phyloP scores from a whole-genome alignment of 2,113 vertebrate species.

The Amphiprion percula region DNA sequence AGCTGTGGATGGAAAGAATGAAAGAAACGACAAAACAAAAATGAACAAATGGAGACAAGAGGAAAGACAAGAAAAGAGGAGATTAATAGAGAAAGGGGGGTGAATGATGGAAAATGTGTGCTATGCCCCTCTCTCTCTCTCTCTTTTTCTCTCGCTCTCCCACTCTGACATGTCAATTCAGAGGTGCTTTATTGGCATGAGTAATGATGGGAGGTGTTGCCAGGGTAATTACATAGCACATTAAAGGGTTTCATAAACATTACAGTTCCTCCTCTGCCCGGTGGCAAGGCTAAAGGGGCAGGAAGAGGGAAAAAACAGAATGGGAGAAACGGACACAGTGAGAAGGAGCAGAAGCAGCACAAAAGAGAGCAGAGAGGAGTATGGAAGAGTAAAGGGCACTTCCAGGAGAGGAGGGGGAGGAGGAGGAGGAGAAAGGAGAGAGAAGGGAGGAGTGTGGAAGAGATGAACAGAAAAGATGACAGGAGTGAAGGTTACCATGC shows the following conservation, averaged over 20 bases:
- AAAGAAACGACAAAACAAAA: constrained; percentile 70
- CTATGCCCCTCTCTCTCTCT: constrained; percentile 34
- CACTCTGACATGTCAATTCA: constrained; percentile 78
- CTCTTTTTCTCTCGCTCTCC: constrained; percentile 50
- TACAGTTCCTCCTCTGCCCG: constrained; percentile 82
- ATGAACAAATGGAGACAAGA: constrained; percentile 64
- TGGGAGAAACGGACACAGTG: constrained; percentile 58
- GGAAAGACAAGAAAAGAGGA: constrained; percentile 62
- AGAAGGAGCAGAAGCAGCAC: constrained; percentile 53
- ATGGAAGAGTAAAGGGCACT: constrained; percentile 55
- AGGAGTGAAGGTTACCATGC: constrained; percentile 72
- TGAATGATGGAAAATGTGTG: constrained; percentile 69
- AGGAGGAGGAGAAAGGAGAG: constrained; percentile 39
- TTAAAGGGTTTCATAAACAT: constrained; percentile 87
- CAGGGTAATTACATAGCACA: constrained; percentile 87
- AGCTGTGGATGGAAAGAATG: constrained; percentile 66
- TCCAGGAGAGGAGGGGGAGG: constrained; percentile 35
- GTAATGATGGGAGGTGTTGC: constrained; percentile 84
- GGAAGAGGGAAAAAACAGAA: constrained; percentile 61
- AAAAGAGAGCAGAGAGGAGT: constrained; percentile 45
- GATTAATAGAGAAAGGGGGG: constrained; percentile 55
- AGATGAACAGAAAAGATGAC: constrained; percentile 69
- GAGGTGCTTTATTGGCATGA: constrained; percentile 83
- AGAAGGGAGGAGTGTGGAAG: constrained; percentile 51
- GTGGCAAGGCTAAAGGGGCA: constrained; percentile 79